Base-by-base conservation (phyloP, 2,113 vertebrate species). In the Fulica atra region DNA sequence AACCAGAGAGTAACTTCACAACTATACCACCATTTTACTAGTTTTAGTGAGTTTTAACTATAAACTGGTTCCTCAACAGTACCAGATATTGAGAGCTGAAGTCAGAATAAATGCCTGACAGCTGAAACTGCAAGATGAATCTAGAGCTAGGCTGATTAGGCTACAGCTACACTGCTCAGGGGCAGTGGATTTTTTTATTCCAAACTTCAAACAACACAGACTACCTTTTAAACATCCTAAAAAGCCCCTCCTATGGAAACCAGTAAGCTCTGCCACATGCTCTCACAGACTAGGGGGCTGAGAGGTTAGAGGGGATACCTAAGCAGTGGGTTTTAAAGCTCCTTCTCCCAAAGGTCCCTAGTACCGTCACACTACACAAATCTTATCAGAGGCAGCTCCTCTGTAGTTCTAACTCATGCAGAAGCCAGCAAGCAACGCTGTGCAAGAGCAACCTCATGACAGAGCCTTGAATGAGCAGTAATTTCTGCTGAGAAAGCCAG, bases 351-450 rank as follows among this genome's bases (percentile, higher is more conserved):
- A 7, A 19, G 16, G 16, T 40, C 31, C 56, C 48, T 7, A 46
- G 31, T 4, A 9, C 33, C 38, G 56, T 11, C 19, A 15, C 46
- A 63, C 71, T 19, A 23, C 2, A 1, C 16, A 59, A 14, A 26
- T 10, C 35, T 38, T 35, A 69, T 46, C 10, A 65, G 51, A 35
- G 35, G 33, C 35, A 76, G 48, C 24, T 95, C 48, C 50, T 51
- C 63, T 2, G 0, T 3, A 73, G 54, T 2, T 1, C 0, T 6
- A 77, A 65, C 18, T 40, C 54, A 53, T 1, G 13, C 29, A 60
- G 33, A 24, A 44, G 10, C 16, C 53, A 74, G 33, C 38, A 91
- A 12, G 6, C 19, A 81, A 33, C 18, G 26, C 10, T 15, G 11
- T 3, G 8, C 19, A 59, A 51, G 24, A 51, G 13, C 3, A n/a